These are phyloP conservation scores for Bufo bufo DNA, from an alignment of 2,113 vertebrate genomes.

Conservation along the genomic window DNA sequence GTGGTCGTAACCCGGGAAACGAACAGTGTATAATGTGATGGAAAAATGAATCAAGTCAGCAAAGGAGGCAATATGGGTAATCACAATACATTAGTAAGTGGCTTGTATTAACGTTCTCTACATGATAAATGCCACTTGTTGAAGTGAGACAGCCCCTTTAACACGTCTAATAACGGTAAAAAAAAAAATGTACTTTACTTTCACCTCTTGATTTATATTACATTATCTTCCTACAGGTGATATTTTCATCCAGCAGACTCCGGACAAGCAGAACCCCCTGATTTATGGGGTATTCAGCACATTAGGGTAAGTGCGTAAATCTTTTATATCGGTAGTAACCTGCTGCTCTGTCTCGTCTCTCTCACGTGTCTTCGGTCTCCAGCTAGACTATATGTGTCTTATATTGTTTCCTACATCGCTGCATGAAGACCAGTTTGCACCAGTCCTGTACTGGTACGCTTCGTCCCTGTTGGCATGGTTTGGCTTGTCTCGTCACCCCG, in stretches of 20 bases:
- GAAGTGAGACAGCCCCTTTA: no score
- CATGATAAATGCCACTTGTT: no score
- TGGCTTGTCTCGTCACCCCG: neutral
- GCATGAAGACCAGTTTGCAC: conserved; percentile 3
- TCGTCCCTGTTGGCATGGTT: neutral
- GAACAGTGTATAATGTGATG: no score
- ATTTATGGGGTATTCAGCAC: conserved; percentile 83
- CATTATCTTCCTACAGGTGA: conserved; percentile 70
- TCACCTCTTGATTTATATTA: neutral
- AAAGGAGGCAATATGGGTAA: no score
- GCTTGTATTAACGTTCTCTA: no score
- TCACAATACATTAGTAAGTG: no score
- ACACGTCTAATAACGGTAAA: no score
- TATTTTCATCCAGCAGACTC: conserved; percentile 80
- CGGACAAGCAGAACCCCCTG: conserved; percentile 79
- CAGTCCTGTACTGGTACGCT: neutral
- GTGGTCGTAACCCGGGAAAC: no score
- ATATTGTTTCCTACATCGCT: neutral
- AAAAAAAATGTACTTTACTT: neutral
- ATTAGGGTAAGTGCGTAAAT: conserved; percentile 70
- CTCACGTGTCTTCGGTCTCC: neutral
- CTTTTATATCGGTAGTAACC: neutral
- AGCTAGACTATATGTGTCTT: neutral
- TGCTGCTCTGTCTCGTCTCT: neutral
- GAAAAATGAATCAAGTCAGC: no score